Evolutionary conservation across 2,113 vertebrate genomes (phyloP).

Genomic region (Cariama cristata): DNA sequence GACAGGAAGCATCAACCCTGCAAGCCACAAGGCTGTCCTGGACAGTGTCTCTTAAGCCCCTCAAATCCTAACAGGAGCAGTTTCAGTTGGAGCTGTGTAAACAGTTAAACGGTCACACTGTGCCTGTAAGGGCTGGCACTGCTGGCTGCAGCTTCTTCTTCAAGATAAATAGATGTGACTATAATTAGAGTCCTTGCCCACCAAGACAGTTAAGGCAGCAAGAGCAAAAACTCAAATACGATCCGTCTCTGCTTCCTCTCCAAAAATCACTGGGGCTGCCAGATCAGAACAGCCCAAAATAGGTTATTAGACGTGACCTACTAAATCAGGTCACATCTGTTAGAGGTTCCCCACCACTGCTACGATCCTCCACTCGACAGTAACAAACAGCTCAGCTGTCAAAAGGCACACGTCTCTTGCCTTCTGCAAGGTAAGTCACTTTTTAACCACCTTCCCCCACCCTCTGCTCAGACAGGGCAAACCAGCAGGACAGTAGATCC

Average conservation of each 20-base stretch:
- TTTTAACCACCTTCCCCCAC: background rate
- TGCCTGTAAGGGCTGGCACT: background rate
- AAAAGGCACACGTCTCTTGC: background rate
- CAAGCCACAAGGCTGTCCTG: background rate
- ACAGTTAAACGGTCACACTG: background rate
- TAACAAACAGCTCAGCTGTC: background rate
- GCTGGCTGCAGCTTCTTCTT: background rate
- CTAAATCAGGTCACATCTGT: background rate
- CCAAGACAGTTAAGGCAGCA: background rate
- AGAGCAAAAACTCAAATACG: background rate
- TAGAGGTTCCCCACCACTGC: background rate
- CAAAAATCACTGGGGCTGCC: background rate
- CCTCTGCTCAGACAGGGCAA: background rate
- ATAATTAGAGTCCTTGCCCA: slow-evolving; percentile 40
- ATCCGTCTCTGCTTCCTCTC: slow-evolving; percentile 16
- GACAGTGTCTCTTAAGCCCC: background rate
- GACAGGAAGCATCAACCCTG: background rate
- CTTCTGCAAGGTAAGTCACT: background rate
- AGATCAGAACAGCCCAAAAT: slow-evolving; percentile 12
- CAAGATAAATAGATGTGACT: slow-evolving; percentile 14
- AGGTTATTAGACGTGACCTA: background rate
- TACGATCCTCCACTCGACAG: background rate
- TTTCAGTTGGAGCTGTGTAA: background rate
- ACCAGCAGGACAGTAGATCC: background rate
- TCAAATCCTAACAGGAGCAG: background rate